Evolutionary conservation across 2,888 invertebrate genomes (phyloP).

Genomic region (Iphiclides podalirius): DNA sequence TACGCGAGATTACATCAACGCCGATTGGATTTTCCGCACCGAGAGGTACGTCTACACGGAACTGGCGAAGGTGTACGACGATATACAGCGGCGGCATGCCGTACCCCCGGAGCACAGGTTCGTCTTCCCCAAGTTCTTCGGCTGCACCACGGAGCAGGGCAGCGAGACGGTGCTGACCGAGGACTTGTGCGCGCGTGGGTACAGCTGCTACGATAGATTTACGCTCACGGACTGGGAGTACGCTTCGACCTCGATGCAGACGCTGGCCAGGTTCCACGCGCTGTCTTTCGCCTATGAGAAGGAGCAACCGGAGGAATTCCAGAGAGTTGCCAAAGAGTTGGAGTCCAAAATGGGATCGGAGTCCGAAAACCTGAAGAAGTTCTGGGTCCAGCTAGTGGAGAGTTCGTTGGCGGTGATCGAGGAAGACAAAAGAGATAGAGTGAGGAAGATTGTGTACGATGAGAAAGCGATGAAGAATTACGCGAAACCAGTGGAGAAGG

Average conservation of each 20-base stretch:
- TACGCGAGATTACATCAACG: slow-evolving; percentile 34
- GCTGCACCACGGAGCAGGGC: slow-evolving; percentile 31
- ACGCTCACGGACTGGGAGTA: slow-evolving; percentile 52
- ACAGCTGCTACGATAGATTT: slow-evolving; percentile 43
- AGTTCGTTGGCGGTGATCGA: slow-evolving; percentile 30
- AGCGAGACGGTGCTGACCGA: slow-evolving; percentile 55
- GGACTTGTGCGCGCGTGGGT: slow-evolving; percentile 48
- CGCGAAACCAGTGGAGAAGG: slow-evolving; percentile 30
- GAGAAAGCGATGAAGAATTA: slow-evolving; percentile 25
- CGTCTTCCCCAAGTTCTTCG: slow-evolving; percentile 45
- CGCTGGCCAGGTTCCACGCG: slow-evolving; percentile 62
- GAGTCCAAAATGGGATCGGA: slow-evolving; percentile 26
- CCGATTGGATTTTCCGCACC: slow-evolving; percentile 38
- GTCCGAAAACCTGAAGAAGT: slow-evolving; percentile 12
- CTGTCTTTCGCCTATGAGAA: slow-evolving; percentile 45
- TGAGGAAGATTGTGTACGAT: slow-evolving; percentile 31
- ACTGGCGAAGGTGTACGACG: slow-evolving; percentile 38
- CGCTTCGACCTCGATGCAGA: slow-evolving; percentile 41
- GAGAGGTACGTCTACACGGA: slow-evolving; percentile 47
- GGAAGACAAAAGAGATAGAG: slow-evolving; percentile 38
- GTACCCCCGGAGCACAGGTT: slow-evolving; percentile 41
- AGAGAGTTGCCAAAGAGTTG: slow-evolving; percentile 30
- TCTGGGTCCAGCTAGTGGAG: slow-evolving; percentile 28
- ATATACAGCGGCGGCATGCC: slow-evolving; percentile 39
- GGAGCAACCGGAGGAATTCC: slow-evolving; percentile 46